Evolutionary conservation across 2,797 vertebrate species (phyloP).

Genomic region (Ctenopoma multispine): DNA sequence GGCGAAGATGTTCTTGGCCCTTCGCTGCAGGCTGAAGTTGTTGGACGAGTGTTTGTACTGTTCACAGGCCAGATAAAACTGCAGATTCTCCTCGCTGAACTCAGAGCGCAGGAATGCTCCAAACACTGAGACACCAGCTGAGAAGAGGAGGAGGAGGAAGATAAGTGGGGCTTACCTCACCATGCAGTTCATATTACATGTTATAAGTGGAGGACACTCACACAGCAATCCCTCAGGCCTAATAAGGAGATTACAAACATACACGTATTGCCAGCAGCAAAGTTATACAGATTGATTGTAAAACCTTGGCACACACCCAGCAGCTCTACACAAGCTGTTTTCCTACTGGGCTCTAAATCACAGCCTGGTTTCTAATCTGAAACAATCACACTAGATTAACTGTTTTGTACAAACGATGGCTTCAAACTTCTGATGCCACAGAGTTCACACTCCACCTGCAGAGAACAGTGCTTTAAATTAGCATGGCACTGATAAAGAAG

Average conservation of each 20-base stretch:
- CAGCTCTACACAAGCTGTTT: neutral
- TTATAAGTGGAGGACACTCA: slow-evolving; percentile 3
- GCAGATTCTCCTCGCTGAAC: slow-evolving; percentile 89
- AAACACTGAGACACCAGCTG: slow-evolving; percentile 85
- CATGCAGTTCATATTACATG: neutral
- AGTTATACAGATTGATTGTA: neutral
- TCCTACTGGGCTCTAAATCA: neutral
- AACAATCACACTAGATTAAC: slow-evolving; percentile 1
- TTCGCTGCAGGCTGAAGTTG: slow-evolving; percentile 84
- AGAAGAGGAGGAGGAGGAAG: neutral
- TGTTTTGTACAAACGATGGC: slow-evolving; percentile 11
- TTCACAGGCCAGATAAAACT: slow-evolving; percentile 88
- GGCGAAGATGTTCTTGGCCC: slow-evolving; percentile 82
- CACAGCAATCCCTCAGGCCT: slow-evolving; percentile 3
- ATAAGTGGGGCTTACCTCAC: slow-evolving; percentile 1
- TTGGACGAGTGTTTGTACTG: slow-evolving; percentile 86
- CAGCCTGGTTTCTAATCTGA: neutral
- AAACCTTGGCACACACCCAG: neutral
- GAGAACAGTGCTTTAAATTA: slow-evolving; percentile 7
- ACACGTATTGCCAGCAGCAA: neutral
- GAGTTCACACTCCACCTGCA: slow-evolving; percentile 5
- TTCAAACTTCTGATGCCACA: slow-evolving; percentile 26
- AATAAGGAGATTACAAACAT: neutral
- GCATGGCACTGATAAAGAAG: slow-evolving; percentile 20
- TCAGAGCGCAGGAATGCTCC: slow-evolving; percentile 86